Evolutionary conservation across 2,113 vertebrate genomes (phyloP), one percentile per base, ranked within the genome.

Genomic region (Elaphurus davidianus): DNA sequence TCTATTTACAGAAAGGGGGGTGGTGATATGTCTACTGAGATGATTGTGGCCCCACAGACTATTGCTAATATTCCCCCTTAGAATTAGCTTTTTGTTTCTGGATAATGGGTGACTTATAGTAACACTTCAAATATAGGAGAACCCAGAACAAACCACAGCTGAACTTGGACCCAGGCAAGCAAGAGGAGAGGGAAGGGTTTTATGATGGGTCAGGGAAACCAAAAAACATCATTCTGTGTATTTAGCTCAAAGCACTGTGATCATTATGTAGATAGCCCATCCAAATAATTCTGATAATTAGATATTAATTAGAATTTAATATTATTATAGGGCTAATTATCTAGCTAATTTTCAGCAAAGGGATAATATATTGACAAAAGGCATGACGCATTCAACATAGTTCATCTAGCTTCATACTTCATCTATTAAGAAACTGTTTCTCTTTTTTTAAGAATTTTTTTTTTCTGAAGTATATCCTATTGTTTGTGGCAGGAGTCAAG

Each of bases 211-310:
- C 8, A 45, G 19, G 2, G 9, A 85, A 12, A 14, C 0, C 36
- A 82, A 93, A 94, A 27, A 91, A 23, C 4, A 25, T 52, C 36
- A 23, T 95, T 95, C 54, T 93, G 3, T 60, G 30, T 78, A 47
- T n/a, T 25, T 28, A 90, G 6, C 6, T 67, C 25, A 85, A 50
- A 90, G 28, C 17, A 82, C 47, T 85, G 17, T 93, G 25, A 82
- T 54, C 11, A 64, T 45, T 90, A 57, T 16, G 10, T 30, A 67
- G 43, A 47, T 0, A 47, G 59, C 3, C 16, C 96, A 92, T 90
- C 33, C 90, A 97, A 90, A 96, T 71, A 93, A 78, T 92, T 96
- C 60, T 59, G 25, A 64, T 93, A 90, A 90, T 84, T 89, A 91
- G 15, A 88, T 43, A 96, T 50, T 95, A 90, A 94, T 57, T 97